Conservation (phyloP, 23 tunicate species). For the Corella eumyota region DNA sequence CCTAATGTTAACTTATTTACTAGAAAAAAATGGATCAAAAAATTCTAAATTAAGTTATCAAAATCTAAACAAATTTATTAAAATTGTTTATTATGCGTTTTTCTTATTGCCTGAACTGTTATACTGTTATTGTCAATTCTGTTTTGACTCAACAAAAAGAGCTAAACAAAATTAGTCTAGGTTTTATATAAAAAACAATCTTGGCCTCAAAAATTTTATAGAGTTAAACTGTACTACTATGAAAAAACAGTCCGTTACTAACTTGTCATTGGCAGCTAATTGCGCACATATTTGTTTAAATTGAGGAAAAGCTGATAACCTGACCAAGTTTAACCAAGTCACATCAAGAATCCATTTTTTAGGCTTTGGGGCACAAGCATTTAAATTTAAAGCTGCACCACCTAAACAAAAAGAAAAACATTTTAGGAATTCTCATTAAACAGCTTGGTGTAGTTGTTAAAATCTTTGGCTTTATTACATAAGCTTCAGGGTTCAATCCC, state of each 20-base stretch:
- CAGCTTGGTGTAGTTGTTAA: too few relatives aligned
- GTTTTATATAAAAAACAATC: too few relatives aligned
- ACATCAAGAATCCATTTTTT: constrained; percentile 96
- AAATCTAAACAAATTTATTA: too few relatives aligned
- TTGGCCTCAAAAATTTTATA: not conserved
- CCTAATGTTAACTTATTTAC: not conserved
- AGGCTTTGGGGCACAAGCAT: constrained; percentile 79
- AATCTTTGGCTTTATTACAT: too few relatives aligned
- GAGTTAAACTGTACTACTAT: not conserved
- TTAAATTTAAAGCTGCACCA: constrained; percentile 89
- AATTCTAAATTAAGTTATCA: too few relatives aligned
- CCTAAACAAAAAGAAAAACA: too few relatives aligned
- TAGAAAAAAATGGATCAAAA: not conserved
- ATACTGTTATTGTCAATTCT: not conserved
- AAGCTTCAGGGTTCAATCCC: too few relatives aligned
- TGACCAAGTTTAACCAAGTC: constrained; percentile 92
- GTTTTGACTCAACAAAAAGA: not conserved
- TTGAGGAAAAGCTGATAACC: constrained; percentile 48
- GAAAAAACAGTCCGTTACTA: not conserved
- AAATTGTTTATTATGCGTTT: too few relatives aligned
- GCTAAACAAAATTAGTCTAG: not conserved
- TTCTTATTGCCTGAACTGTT: too few relatives aligned
- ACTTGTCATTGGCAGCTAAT: constrained; percentile 80
- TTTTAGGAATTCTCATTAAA: too few relatives aligned
- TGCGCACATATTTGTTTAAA: constrained; percentile 82